Percentiles rank a stretch among this genome's conserved stretches.
These are phyloP conservation scores for Mormyrops boulengeri DNA, from an alignment of 2,797 vertebrate species.

Conservation along the genomic window DNA sequence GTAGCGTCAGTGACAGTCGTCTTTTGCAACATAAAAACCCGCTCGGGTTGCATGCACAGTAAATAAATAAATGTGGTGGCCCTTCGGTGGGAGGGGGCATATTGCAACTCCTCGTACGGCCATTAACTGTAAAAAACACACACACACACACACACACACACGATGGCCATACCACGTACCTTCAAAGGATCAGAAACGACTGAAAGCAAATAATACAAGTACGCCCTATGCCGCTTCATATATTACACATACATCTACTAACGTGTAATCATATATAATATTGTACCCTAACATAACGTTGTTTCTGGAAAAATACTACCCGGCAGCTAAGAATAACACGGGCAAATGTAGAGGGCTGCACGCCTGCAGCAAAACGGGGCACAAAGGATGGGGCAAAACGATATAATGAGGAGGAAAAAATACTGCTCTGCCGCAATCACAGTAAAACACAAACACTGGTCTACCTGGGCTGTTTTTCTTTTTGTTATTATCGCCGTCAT, in stretches of 20 bases:
- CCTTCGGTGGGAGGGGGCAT: background rate
- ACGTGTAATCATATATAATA: background rate
- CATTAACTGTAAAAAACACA: background rate
- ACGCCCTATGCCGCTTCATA: background rate
- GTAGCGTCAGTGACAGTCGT: background rate
- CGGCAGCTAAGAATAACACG: background rate
- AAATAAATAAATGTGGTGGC: background rate
- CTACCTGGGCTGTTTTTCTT: background rate
- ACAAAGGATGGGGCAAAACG: conserved; percentile 57
- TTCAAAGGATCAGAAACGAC: background rate
- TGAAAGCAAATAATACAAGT: background rate
- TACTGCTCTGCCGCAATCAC: conserved; percentile 41
- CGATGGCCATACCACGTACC: background rate
- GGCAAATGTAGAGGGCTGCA: conserved; percentile 49
- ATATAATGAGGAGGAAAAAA: conserved; percentile 29
- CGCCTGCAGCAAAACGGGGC: conserved; percentile 46
- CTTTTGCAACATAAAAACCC: background rate
- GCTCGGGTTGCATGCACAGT: background rate
- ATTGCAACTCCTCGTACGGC: background rate
- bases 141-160: background rate
- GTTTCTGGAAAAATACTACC: background rate
- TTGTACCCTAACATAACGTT: background rate
- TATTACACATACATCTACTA: background rate
- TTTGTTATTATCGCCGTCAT: background rate
- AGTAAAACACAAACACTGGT: conserved; percentile 11